These are phyloP conservation scores for Temnothorax rugatulus DNA, from an alignment of 2,888 invertebrate genomes.

Conservation along the genomic window DNA sequence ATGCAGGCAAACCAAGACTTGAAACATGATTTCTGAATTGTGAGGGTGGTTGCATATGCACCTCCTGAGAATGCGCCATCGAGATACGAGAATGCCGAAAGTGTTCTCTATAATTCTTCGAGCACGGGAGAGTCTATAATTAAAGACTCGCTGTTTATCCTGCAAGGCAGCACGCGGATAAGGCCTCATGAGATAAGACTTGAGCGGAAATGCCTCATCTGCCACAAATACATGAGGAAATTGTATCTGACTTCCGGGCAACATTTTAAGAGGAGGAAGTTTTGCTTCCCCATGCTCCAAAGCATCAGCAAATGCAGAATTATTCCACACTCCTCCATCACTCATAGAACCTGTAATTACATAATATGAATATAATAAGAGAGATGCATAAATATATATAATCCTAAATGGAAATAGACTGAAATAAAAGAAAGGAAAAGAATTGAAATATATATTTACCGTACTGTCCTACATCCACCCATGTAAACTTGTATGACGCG, in stretches of 20 bases:
- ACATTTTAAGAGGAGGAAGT: not conserved
- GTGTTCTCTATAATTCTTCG: constrained; percentile 13
- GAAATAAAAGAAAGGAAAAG: too few relatives aligned
- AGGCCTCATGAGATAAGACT: not conserved
- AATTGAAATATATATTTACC: not conserved
- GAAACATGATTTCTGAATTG: not conserved
- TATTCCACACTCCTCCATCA: constrained; percentile 8
- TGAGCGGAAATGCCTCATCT: not conserved
- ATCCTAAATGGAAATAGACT: too few relatives aligned
- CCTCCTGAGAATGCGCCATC: not conserved
- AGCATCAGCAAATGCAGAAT: not conserved
- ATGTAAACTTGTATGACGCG: not conserved
- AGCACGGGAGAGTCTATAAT: not conserved
- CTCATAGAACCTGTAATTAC: constrained; percentile 9
- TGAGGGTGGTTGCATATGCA: not conserved
- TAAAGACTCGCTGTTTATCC: not conserved
- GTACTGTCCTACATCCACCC: constrained; percentile 9
- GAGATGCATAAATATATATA: too few relatives aligned
- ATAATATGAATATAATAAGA: not conserved
- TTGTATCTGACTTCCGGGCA: not conserved
- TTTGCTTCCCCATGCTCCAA: not conserved
- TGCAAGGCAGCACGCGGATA: not conserved
- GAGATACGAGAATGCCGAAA: constrained; percentile 2
- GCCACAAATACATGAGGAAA: not conserved
- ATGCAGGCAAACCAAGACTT: not conserved